Evolutionary conservation across 2,113 vertebrate species (phyloP).

Genomic region (Actinemys pallida): DNA sequence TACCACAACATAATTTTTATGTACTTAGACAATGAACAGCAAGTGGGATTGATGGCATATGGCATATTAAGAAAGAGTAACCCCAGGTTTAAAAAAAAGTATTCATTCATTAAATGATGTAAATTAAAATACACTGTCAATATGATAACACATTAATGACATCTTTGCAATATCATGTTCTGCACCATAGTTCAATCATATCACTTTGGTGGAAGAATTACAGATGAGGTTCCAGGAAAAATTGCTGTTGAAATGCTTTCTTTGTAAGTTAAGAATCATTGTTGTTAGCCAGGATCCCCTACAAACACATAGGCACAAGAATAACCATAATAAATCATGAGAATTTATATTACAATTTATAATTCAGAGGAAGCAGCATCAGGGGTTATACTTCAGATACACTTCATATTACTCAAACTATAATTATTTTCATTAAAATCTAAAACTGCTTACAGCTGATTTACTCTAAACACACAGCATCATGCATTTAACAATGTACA

Average conservation of each 20-base stretch:
- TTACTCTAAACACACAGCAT: constrained; percentile 77
- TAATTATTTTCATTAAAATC: constrained; percentile 87
- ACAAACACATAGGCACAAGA: constrained; percentile 70
- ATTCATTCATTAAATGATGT: constrained; percentile 78
- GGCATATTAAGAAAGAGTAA: constrained; percentile 78
- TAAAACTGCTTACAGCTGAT: constrained; percentile 80
- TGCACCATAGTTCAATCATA: constrained; percentile 70
- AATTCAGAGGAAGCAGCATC: constrained; percentile 77
- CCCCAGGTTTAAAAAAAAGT: constrained; percentile 67
- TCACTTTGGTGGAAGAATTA: constrained; percentile 74
- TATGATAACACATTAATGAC: constrained; percentile 77
- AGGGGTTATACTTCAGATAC: constrained; percentile 79
- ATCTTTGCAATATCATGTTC: constrained; percentile 74
- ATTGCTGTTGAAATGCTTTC: constrained; percentile 67
- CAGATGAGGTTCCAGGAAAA: constrained; percentile 76
- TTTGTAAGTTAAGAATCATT: constrained; percentile 75
- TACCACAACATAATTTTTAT: constrained; percentile 32
- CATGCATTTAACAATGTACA: constrained; percentile 70
- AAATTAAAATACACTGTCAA: constrained; percentile 83
- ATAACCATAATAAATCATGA: constrained; percentile 80
- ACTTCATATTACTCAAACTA: constrained; percentile 81
- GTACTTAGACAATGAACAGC: constrained; percentile 59
- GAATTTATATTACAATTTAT: constrained; percentile 80
- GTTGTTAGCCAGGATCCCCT: constrained; percentile 74
- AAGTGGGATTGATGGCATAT: constrained; percentile 73